Conservation (phyloP, 2,113 vertebrate species). For the Steatornis caripensis region DNA sequence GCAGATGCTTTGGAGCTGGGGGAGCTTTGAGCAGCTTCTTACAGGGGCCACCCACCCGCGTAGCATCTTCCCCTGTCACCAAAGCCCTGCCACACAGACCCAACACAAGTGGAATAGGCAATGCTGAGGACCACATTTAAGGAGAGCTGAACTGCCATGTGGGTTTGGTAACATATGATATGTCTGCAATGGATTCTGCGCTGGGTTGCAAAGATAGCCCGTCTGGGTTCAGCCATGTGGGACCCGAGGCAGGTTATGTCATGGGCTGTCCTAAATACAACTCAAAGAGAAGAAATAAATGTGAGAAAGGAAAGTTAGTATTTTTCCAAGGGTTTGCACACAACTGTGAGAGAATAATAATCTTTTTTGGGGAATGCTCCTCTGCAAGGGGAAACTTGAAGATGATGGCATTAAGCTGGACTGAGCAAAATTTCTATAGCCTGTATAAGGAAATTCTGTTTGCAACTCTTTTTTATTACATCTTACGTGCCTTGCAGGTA, state of each 20-base stretch:
- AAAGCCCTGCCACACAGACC: too few relatives aligned
- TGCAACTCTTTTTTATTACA: neutral
- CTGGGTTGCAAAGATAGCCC: neutral
- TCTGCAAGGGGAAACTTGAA: neutral
- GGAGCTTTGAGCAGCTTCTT: too few relatives aligned
- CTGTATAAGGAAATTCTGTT: neutral
- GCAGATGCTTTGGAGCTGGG: too few relatives aligned
- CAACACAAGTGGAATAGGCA: too few relatives aligned
- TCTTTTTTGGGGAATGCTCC: neutral
- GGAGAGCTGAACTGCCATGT: neutral
- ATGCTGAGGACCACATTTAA: neutral
- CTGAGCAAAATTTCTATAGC: neutral
- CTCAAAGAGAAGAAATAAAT: neutral
- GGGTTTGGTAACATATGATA: neutral
- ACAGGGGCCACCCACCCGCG: too few relatives aligned
- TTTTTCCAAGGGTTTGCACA: neutral
- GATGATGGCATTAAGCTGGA: neutral
- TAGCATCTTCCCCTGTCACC: too few relatives aligned
- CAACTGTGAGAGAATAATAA: neutral
- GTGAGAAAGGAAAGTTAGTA: neutral
- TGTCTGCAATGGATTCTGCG: neutral
- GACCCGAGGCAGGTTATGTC: neutral
- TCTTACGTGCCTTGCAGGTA: neutral
- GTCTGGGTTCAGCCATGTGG: neutral
- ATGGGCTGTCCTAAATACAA: neutral